Base-by-base conservation (phyloP, 2,113 vertebrate species). In the Dolichotis patagonum region DNA sequence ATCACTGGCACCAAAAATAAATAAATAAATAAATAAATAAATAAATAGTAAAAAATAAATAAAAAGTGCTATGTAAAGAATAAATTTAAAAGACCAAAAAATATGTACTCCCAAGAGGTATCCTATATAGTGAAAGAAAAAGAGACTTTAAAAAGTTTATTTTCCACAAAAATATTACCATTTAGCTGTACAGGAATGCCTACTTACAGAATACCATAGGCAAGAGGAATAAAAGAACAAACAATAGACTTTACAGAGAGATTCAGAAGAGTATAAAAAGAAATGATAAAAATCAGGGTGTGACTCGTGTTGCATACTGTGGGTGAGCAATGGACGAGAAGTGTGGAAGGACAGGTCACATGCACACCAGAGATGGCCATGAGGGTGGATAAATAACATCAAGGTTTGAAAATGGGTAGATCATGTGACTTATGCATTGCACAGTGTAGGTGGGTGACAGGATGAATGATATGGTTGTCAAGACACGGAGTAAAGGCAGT, bases 381-480 rank as follows among this genome's bases (percentile, higher is more conserved):
- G 46, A 30, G 7, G 46, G 41, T 38, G 69, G 43, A n/a, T 0
- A 46, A 54, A 88, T 49, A 0, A 38, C 24, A 35, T 0, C 28
- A 60, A 82, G 28, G 17, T 81, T 81, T 92, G 56, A 63, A 46
- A 88, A 52, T 1, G 3, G 5, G 32, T 19, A 56, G 58, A 12
- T 16, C 32, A 43, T 73, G 4, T 17, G 38, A 69, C 24, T 14
- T 71, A 14, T 35, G 19, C 10, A 84, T 2, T 3, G 32, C 1
- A 10, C 0, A 16, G 28, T 5, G 8, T 1, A 52, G n/a, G 32
- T 1, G 11, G 41, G 62, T 0, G 2, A 28, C 4, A 41, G n/a
- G 22, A 41, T 17, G 30, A 56, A 87, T 22, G n/a, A 13, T 4
- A 1, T 14, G 2, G 30, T 7, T 35, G 5, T 41, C 32, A 28